phyloP scores from a whole-genome alignment of 2,797 vertebrate species.

The Macroramphosus scolopax region DNA sequence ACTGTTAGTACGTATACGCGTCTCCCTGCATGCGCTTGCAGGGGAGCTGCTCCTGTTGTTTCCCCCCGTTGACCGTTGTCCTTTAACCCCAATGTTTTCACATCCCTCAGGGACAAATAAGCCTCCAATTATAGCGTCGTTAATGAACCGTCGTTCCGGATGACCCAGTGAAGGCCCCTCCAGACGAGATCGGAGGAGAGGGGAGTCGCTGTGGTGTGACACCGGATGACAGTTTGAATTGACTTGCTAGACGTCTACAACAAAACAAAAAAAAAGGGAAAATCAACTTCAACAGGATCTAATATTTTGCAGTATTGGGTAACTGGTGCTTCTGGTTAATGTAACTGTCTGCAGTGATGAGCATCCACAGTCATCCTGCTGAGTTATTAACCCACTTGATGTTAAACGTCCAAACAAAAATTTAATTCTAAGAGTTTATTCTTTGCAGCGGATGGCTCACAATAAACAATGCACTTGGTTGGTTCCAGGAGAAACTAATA shows the following conservation, averaged over 20 bases:
- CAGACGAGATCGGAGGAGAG: conserved; percentile 14
- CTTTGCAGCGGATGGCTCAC: conserved; percentile 28
- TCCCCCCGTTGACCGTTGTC: conserved; percentile 13
- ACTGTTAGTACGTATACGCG: no score
- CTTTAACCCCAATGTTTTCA: conserved; percentile 50
- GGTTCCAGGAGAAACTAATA: conserved; percentile 51
- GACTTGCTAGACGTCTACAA: no score
- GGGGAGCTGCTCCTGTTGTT: neutral
- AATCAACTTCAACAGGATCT: no score
- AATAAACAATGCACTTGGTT: conserved; percentile 48
- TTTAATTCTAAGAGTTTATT: neutral
- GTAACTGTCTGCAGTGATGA: no score
- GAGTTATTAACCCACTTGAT: neutral
- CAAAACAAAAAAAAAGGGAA: no score
- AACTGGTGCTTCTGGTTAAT: no score
- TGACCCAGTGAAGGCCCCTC: conserved; percentile 28
- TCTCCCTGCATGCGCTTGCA: no score
- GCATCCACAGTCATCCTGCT: no score
- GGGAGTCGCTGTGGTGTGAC: conserved; percentile 10
- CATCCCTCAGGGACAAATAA: conserved; percentile 41
- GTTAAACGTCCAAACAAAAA: neutral
- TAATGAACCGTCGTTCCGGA: conserved; percentile 40
- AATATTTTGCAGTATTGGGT: no score
- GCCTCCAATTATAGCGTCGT: conserved; percentile 42
- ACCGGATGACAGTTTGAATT: conserved; percentile 17